A percentile compares a stretch with the other conserved stretches of the same genome.
Conservation (phyloP, 2,113 vertebrate genomes). For the Nycticryphes semicollaris region DNA sequence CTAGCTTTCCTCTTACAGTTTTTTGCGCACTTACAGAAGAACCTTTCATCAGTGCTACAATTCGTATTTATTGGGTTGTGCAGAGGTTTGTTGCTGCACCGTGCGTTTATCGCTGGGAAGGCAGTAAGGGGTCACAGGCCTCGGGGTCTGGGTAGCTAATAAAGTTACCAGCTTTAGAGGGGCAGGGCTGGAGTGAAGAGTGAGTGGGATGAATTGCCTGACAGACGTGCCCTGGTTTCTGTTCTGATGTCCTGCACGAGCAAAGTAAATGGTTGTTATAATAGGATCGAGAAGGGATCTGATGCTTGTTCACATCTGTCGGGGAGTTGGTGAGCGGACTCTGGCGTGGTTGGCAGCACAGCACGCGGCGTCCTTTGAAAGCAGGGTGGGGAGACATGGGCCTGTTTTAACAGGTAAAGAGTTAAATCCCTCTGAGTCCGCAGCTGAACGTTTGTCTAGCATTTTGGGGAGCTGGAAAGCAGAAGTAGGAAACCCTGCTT, state of each 20-base stretch:
- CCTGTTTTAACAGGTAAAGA: no score
- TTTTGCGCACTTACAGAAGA: neutral
- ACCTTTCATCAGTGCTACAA: neutral
- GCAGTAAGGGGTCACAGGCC: neutral
- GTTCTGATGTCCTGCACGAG: neutral
- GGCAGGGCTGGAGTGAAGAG: neutral
- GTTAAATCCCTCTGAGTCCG: neutral
- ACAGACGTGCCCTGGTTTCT: fast-evolving
- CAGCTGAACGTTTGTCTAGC: neutral
- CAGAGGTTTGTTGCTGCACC: neutral
- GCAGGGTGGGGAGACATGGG: fast-evolving
- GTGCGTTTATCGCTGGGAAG: neutral
- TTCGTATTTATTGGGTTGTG: neutral
- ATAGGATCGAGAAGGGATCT: neutral
- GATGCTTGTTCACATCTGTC: neutral
- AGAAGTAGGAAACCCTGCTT: neutral
- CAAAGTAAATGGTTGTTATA: neutral
- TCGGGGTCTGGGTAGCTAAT: neutral
- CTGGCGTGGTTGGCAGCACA: neutral
- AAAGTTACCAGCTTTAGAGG: neutral
- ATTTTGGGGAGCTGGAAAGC: neutral
- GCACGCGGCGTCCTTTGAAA: neutral
- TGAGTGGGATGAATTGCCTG: neutral
- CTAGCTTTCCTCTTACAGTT: neutral
- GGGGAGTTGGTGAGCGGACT: neutral